A percentile compares a stretch with the other conserved stretches of the same genome.
phyloP scores from a whole-genome alignment of 2,113 vertebrate genomes.

The Gnathonemus longibarbis region DNA sequence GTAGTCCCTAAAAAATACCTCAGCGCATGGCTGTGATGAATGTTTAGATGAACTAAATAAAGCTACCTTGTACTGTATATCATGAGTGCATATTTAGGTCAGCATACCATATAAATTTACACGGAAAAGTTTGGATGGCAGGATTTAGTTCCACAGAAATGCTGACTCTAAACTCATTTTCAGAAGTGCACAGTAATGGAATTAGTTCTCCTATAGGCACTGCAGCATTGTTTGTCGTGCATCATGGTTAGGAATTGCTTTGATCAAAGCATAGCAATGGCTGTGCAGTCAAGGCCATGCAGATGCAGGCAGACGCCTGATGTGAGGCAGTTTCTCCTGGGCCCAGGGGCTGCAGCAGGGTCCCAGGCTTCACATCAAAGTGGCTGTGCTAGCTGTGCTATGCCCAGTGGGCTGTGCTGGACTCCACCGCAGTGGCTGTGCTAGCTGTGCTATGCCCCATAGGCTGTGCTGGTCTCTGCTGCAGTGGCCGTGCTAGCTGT shows the following conservation, averaged over 20 bases:
- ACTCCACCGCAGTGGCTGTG: no score
- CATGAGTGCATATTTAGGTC: neutral
- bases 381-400: neutral
- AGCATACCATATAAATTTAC: neutral
- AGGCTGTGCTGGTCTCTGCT: neutral
- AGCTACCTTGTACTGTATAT: neutral
- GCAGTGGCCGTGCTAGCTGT: neutral
- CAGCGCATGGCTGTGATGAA: neutral
- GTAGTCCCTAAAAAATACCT: neutral
- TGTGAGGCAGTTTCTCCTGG: neutral
- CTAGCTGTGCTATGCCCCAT: neutral
- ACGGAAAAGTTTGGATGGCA: neutral
- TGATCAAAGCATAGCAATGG: neutral
- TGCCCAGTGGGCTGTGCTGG: no score
- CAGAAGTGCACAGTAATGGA: no score
- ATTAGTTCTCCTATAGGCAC: neutral
- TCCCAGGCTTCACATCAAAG: neutral
- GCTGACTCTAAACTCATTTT: neutral
- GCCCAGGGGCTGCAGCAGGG: neutral
- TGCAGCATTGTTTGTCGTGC: neutral
- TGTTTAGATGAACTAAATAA: neutral
- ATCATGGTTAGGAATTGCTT: neutral
- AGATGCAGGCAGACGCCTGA: neutral
- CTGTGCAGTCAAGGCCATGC: neutral
- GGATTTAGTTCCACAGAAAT: no score